Percentiles rank a stretch among this genome's conserved stretches.
Conservation (phyloP, 2,888 invertebrate genomes). For the Merodon equestris region DNA sequence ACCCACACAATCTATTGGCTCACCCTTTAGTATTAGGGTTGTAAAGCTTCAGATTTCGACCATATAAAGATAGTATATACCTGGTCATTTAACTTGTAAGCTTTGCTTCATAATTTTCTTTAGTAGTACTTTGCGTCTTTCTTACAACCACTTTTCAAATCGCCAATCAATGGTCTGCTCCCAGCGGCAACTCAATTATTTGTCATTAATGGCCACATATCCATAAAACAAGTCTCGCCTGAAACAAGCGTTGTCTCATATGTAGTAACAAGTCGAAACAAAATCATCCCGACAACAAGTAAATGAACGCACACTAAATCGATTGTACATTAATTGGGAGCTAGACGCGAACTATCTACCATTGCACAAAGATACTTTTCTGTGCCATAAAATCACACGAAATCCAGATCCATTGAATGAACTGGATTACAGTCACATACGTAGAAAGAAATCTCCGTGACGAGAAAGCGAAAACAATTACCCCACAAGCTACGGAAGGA, state of each 20-base stretch:
- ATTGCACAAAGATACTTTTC: constrained; percentile 26
- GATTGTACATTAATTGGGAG: constrained; percentile 59
- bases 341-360: constrained; percentile 55
- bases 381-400: constrained; percentile 21
- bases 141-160: too few species aligned
- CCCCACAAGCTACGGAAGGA: constrained; percentile 62
- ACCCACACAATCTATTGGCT: too few species aligned
- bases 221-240: too few species aligned
- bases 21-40: too few species aligned
- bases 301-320: constrained; percentile 45
- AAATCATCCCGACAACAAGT: constrained; percentile 1
- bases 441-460: constrained; percentile 50
- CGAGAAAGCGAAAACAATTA: constrained; percentile 64
- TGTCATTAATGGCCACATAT: constrained; percentile 42
- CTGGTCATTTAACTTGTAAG: too few species aligned
- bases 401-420: constrained; percentile 61
- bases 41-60: too few species aligned
- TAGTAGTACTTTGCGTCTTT: too few species aligned
- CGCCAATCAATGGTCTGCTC: too few species aligned
- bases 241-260: background rate
- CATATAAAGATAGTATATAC: too few species aligned
- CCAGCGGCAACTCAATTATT: constrained; percentile 6
- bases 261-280: constrained; percentile 22
- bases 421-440: constrained; percentile 46
- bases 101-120: too few species aligned